Base-by-base conservation (phyloP, 37 sponge, comb jelly and placozoan species). In the Crambe crambe region DNA sequence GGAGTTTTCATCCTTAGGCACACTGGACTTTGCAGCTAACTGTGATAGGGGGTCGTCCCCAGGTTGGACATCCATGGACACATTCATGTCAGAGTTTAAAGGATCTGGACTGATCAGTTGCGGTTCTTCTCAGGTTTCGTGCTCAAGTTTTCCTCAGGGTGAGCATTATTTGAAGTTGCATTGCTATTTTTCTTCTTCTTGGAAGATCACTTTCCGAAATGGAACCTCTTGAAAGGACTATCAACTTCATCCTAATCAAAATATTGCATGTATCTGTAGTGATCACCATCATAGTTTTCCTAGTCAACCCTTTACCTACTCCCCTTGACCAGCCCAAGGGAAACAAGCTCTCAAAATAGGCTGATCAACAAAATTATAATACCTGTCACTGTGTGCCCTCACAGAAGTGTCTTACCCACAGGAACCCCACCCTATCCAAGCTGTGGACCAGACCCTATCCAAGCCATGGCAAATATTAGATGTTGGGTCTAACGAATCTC, bases 181-280 rank as follows among this genome's bases (percentile, higher is more conserved):
- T 54, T 5, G 4, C 23, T 78, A 42, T 18, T 1, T 31, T 44
- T 62, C n/a, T 25, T 57, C 38, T 79, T 79, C 51, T 78, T 78
- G 41, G 62, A 29, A 2, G 66, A 27, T 15, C 27, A 65, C 42
- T 65, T 78, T 1, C 42, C 20, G 42, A 65, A 22, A 18, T 2
- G 56, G 62, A 42, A 32, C 65, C 41, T 72, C 25, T 82, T 82
- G 44, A 70, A 61, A 4, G 2, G 34, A 60, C 74, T 54, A 63
- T 82, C 81, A 25, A 70, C 70, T 30, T 80, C 81, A 37, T 80
- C 81, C 82, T 82, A 73, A 42, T 82, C 82, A 73, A 73, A 47
- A 32, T n/a, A 43, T 26, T 18, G 12, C 51, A 47, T 47, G n/a
- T n/a, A n/a, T n/a, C n/a, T n/a, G n/a, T n/a, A n/a, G n/a, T n/a